Base-by-base conservation (phyloP, 2,888 invertebrate species). In the Perizoma affinitatum region DNA sequence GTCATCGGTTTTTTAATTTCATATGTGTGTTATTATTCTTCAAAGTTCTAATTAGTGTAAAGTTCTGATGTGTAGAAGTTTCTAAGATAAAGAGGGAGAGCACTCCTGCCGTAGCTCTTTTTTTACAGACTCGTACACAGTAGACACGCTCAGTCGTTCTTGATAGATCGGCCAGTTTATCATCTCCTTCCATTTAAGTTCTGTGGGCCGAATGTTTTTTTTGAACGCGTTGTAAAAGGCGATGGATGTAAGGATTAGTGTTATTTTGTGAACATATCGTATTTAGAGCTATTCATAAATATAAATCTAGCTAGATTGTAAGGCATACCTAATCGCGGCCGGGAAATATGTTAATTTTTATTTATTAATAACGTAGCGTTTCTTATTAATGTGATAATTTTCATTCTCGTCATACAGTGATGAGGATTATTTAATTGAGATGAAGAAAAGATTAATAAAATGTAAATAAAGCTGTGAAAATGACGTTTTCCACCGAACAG, bases 401-500 rank as follows among this genome's bases (percentile, higher is more conserved):
- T 22, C 3, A 22, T 22, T 22, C 22, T 22, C 22, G 22, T 22
- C 22, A 22, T 22, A 22, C 22, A 22, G 22, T 22, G 38, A 42
- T 5, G 5, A 10, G n/a, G 42, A n/a, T 10, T n/a, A n/a, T 42
- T 42, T n/a, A 40, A 40, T 10, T 42, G 50, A 56, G 49, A 45
- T 42, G 45, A 44, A 51, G 49, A 11, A 48, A 51, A 51, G 38
- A 38, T 38, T 1, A 38, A 6, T 38, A 38, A 48, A 54, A 34
- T 63, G 53, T 66, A 61, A 44, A 66, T 58, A 61, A 58, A 55
- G 44, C 49, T 68, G 65, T 68, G 63, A 62, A 66, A 54, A 61
- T 65, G 67, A 68, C 62, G 61, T 68, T 61, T 67, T 71, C 73
- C 73, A 74, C 74, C 74, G 72, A 72, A 67, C 62, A 74, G 69